Percentiles rank a stretch among this genome's conserved stretches.
Conservation (phyloP, 2,797 vertebrate species). For the Spatula versicolor region DNA sequence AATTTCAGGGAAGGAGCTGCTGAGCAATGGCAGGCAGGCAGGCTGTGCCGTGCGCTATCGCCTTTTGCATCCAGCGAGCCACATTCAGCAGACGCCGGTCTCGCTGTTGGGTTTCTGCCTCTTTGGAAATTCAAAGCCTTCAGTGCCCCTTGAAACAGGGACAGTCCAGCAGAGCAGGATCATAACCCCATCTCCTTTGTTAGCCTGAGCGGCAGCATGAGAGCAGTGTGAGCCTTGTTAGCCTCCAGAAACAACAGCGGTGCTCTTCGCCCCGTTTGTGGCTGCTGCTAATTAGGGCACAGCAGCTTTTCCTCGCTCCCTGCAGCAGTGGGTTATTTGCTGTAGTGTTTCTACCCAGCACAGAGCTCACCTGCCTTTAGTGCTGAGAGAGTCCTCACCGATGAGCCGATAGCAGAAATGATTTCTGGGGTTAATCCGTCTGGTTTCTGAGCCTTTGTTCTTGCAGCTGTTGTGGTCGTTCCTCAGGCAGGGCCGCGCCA, state of each 20-base stretch:
- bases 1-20: not conserved
- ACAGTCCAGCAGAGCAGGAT: not conserved
- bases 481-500: not conserved
- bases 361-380: not conserved
- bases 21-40: not conserved
- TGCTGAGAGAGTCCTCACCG: not conserved
- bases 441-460: not conserved
- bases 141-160: not conserved
- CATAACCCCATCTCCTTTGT: not conserved
- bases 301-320: not conserved
- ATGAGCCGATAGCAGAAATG: not conserved
- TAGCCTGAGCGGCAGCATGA: not conserved
- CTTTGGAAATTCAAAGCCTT: not conserved
- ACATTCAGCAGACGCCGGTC: rapidly evolving
- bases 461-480: not conserved
- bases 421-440: not conserved
- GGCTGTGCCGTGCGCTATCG: not conserved
- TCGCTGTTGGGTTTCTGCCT: not conserved
- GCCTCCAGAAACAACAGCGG: rapidly evolving
- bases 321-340: not conserved
- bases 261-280: not conserved
- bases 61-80: not conserved
- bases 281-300: not conserved
- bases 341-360: not conserved
- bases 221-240: not conserved